Percentiles rank a stretch among this genome's conserved stretches.
phyloP scores from a whole-genome alignment of 2,888 invertebrate species.

The Parascotia fuliginaria region DNA sequence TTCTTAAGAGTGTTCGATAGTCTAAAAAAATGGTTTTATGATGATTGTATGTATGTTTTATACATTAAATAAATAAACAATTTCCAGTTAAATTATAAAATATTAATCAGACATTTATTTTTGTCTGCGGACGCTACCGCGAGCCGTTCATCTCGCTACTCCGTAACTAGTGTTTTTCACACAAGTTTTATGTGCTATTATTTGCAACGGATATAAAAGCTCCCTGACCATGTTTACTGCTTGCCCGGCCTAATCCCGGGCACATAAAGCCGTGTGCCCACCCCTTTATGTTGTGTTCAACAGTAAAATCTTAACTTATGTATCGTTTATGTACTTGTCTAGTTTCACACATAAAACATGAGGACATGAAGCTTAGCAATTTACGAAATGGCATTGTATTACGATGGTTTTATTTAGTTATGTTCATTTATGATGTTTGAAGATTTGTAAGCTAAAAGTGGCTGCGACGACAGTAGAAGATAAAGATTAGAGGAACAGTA shows the following conservation, averaged over 20 bases:
- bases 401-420: neutral
- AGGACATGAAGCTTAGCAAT: conserved; percentile 30
- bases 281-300: conserved; percentile 79
- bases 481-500: too few relatives aligned
- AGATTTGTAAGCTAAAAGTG: neutral
- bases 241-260: conserved; percentile 59
- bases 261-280: conserved; percentile 62
- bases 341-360: conserved; percentile 37
- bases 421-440: neutral
- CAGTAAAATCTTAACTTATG: conserved; percentile 75
- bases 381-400: conserved; percentile 20
- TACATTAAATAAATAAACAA: too few relatives aligned
- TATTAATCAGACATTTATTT: neutral
- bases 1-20: too few relatives aligned
- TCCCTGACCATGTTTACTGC: conserved; percentile 66
- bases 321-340: conserved; percentile 66
- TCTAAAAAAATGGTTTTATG: too few relatives aligned
- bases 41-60: too few relatives aligned
- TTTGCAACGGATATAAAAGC: conserved; percentile 84
- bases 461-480: too few relatives aligned
- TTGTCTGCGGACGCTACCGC: conserved; percentile 44
- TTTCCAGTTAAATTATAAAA: too few relatives aligned
- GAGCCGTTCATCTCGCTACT: conserved; percentile 57
- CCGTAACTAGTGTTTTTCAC: conserved; percentile 84
- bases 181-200: conserved; percentile 85